Evolutionary conservation across 2,797 vertebrate species (phyloP), one percentile per base, ranked within the genome.

Genomic region (Neoniphon sammara): DNA sequence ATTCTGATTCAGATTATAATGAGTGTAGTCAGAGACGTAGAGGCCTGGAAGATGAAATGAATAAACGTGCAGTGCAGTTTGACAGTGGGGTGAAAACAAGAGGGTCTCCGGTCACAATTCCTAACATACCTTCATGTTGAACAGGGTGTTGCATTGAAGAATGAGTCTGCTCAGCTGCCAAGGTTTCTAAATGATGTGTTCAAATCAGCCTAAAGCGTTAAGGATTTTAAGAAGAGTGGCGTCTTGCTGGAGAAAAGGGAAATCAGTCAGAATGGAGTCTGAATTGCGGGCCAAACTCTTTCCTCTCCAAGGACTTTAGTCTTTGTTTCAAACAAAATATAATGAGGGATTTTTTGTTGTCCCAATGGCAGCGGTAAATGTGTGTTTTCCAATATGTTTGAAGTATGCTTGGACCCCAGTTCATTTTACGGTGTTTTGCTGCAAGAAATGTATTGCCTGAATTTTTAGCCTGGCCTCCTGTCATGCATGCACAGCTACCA

Each of bases 121-220:
- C 50, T 64, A 14, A 75, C 69, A 83, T 79, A 78, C 63, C 57
- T 57, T 59, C 34, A 23, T 47, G 72, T 74, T 76, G 47, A 77
- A 78, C 53, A 42, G 55, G 58, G 67, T 80, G 59, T 67, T 52
- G 27, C 21, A 73, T 56, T 81, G 78, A 85, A 71, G 76, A 76
- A 87, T 70, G 60, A 67, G 75, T 82, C 75, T 75, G 55, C 72
- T 76, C 50, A 49, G 54, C 52, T 78, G 70, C 61, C 70, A 39
- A 63, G 65, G 58, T 77, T 78, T 70, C 67, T 68, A 47, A 59
- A 76, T 80, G 30, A 39, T 39, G 36, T 12, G 44, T 46, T 46
- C 44, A 46, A 39, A 46, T 46, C 71, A 78, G 25, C 60, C 47
- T 59, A 17, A 5, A 70, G 42, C 60, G 56, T 30, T 52, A 62